Conservation (phyloP, 2,113 vertebrate species). For the Nothocercus nigrocapillus region DNA sequence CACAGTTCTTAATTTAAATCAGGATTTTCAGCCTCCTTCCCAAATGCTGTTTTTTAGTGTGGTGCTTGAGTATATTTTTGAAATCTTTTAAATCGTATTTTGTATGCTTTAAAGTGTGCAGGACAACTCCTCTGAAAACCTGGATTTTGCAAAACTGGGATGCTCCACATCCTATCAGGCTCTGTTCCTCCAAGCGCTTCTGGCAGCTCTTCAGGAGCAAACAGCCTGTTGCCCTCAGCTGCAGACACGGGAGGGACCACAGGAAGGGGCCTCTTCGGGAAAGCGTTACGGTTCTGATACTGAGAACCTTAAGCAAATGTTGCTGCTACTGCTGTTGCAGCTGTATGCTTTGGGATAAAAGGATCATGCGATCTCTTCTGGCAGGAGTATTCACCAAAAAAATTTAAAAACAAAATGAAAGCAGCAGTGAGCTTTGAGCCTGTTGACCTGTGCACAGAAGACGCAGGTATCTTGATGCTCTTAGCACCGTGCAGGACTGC, state of each 20-base stretch:
- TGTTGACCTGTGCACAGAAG: neutral
- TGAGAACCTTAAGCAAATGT: neutral
- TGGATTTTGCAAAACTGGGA: rapidly evolving
- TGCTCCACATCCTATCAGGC: rapidly evolving
- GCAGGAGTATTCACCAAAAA: neutral
- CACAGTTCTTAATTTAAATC: neutral
- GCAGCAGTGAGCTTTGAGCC: neutral
- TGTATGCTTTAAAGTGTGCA: neutral
- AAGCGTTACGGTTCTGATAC: neutral
- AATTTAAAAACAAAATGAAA: neutral
- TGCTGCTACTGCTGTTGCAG: neutral
- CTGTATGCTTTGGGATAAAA: neutral
- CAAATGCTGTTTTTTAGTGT: neutral
- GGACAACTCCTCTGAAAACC: neutral
- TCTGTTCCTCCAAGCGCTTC: neutral
- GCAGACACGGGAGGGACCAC: neutral
- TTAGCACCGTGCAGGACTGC: rapidly evolving
- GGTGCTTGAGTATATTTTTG: neutral
- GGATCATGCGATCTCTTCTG: neutral
- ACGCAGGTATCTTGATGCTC: rapidly evolving
- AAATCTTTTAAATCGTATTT: neutral
- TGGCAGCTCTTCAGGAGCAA: neutral
- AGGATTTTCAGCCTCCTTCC: neutral
- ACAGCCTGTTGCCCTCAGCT: neutral
- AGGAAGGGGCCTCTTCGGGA: neutral